Conservation (phyloP, 2,888 invertebrate genomes). For the Fragum sueziense region DNA sequence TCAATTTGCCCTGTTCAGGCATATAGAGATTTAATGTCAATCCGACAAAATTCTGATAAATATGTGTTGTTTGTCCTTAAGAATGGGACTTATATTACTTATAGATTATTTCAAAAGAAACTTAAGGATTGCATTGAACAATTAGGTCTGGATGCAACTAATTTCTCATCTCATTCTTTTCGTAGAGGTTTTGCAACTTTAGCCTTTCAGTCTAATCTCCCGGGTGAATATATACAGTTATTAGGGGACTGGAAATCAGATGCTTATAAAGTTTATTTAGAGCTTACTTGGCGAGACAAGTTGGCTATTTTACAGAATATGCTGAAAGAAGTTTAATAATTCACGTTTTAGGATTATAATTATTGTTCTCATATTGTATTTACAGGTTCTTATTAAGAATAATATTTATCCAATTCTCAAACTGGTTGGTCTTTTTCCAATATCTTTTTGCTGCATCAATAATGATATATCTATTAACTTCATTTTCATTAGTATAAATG, state of each 20-base stretch:
- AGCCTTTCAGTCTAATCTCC: not conserved
- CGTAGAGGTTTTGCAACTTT: slow-evolving; percentile 9
- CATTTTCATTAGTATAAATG: not conserved
- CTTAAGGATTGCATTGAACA: not conserved
- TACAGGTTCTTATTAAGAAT: too few relatives aligned
- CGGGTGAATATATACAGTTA: slow-evolving; percentile 9
- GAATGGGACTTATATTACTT: not conserved
- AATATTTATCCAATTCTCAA: too few relatives aligned
- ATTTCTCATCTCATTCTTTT: not conserved
- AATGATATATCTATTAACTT: too few relatives aligned
- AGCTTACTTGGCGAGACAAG: not conserved
- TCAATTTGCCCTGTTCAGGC: not conserved
- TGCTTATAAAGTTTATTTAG: not conserved
- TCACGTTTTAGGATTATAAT: not conserved
- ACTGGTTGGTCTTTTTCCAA: too few relatives aligned
- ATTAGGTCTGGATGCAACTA: not conserved
- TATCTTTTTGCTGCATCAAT: too few relatives aligned
- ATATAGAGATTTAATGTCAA: not conserved
- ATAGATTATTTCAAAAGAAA: not conserved
- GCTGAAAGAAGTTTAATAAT: not conserved
- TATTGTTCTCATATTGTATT: too few relatives aligned
- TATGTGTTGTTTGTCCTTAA: not conserved
- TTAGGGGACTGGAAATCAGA: slow-evolving; percentile 6
- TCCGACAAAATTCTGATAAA: not conserved
- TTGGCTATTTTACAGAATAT: not conserved